Evolutionary conservation across 53 echinoderm and acorn worm species (phyloP), one percentile per base, ranked within the genome.

Genomic region (Arbacia lixula): DNA sequence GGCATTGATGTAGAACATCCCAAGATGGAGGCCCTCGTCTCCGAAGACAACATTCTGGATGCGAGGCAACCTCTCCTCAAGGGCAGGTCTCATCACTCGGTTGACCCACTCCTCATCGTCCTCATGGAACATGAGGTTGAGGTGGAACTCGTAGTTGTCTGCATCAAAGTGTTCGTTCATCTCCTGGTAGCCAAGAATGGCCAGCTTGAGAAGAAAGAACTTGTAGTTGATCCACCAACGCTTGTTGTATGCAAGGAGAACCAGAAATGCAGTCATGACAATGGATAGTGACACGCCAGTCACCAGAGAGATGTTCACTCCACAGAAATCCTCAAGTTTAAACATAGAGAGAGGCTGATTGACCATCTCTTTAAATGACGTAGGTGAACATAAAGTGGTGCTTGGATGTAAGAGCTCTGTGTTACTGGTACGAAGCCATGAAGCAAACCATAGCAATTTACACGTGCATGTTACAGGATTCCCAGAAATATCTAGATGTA

Each of bases 151-250:
- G 17, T 74, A 53, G n/a, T 16, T 3, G 6, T 53, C 53, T 34
- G 30, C 74, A 29, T 17, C 29, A 16, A 74, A 50, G 10, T 74
- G 32, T 32, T 74, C 74, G 16, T 26, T 53, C 51, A 74, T 53
- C 19, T 74, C 74, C 29, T 74, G 11, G 28, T 74, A 34, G 33
- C 74, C 74, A 4, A 31, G 3, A 24, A 74, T n/a, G 32, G 74
- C 74, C 34, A 74, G 74, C 31, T 74, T 74, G 19, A 74, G 74
- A 9, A 74, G 53, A 49, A 74, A 74, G 24, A 74, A 25, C 21
- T 74, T 74, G 74, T 74, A 49, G 46, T 74, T 74, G 11, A 51
- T 19, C 74, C 74, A 74, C 74, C 74, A 74, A 0, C 54, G 74
- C 26, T 74, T 71, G 31, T 42, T 43, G 20, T 71, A 71, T 42